phyloP scores from a whole-genome alignment of 2,888 invertebrate species.

The Xanthia icteritia region DNA sequence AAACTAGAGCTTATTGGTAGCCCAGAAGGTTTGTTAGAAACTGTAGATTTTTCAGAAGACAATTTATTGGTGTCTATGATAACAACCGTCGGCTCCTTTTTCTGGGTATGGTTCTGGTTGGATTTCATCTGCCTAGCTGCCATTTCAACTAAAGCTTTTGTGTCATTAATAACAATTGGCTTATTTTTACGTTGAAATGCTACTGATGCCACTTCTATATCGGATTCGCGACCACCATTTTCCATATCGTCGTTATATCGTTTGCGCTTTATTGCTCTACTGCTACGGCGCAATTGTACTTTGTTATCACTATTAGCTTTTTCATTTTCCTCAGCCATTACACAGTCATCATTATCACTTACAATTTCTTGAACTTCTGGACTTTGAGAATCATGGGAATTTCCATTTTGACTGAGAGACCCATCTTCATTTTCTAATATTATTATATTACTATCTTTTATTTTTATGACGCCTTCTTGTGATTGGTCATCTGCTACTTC shows the following conservation, averaged over 20 bases:
- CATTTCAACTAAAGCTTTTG: conserved; percentile 93
- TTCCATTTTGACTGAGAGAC: conserved; percentile 75
- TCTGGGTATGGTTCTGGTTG: conserved; percentile 76
- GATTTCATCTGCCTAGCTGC: conserved; percentile 89
- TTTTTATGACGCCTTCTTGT: conserved; percentile 71
- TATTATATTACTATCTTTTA: conserved; percentile 73
- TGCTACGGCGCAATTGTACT: conserved; percentile 78
- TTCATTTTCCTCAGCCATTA: conserved; percentile 77
- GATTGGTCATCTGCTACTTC: conserved; percentile 76
- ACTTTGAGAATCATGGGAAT: conserved; percentile 69
- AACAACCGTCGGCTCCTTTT: conserved; percentile 94
- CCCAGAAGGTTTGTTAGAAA: conserved; percentile 79
- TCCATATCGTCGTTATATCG: conserved; percentile 89
- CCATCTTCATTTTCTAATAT: conserved; percentile 75
- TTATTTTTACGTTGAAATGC: conserved; percentile 88
- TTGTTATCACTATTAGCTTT: conserved; percentile 71
- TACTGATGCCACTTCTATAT: conserved; percentile 91
- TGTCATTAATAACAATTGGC: conserved; percentile 92
- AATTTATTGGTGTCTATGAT: conserved; percentile 94
- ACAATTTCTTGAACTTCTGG: conserved; percentile 84
- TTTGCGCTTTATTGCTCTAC: conserved; percentile 88
- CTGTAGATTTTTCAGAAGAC: conserved; percentile 91
- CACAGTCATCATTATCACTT: conserved; percentile 88
- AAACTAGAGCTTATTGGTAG: conserved; percentile 69
- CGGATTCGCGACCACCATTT: conserved; percentile 91